Conservation (phyloP, 2,113 vertebrate species). For the Globicephala melas region DNA sequence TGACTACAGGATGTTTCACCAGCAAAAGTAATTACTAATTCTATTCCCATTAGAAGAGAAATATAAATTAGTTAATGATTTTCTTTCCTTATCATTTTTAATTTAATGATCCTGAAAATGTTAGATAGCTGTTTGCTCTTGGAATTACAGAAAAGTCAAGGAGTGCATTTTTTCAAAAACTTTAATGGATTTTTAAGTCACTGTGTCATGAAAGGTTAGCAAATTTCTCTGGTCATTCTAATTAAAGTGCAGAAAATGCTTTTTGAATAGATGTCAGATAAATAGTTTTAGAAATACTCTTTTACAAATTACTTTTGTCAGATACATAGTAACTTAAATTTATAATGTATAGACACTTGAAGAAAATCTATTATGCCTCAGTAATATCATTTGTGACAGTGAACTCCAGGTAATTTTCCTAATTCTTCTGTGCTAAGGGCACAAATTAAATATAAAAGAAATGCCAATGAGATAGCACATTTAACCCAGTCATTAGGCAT, state of each 20-base stretch:
- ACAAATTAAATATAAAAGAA: conserved; percentile 22
- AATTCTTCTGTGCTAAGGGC: not conserved
- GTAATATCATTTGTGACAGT: conserved; percentile 23
- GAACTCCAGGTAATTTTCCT: conserved; percentile 42
- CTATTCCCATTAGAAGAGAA: conserved; percentile 41
- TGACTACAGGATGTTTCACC: not conserved
- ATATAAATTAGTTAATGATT: conserved; percentile 65
- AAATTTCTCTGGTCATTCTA: conserved; percentile 36
- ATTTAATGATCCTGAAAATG: conserved; percentile 64
- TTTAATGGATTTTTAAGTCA: conserved; percentile 54
- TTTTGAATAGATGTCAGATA: conserved; percentile 45
- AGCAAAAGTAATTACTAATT: conserved; percentile 69
- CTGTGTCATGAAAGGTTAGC: not conserved
- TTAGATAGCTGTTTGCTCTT: conserved; percentile 18
- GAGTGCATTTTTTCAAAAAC: not conserved
- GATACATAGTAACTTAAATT: conserved; percentile 31
- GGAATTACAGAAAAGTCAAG: not conserved
- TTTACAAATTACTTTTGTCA: conserved; percentile 70
- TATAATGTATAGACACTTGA: conserved; percentile 33
- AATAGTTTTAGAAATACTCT: conserved; percentile 46
- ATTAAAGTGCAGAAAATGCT: conserved; percentile 44
- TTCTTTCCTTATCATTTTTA: conserved; percentile 66
- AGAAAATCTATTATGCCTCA: not conserved
- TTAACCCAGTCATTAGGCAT: not conserved
- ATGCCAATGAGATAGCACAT: not conserved